These are phyloP conservation scores for Psilanteris sp. DNA, from an alignment of 1,140 invertebrate genomes.

Conservation along the genomic window DNA sequence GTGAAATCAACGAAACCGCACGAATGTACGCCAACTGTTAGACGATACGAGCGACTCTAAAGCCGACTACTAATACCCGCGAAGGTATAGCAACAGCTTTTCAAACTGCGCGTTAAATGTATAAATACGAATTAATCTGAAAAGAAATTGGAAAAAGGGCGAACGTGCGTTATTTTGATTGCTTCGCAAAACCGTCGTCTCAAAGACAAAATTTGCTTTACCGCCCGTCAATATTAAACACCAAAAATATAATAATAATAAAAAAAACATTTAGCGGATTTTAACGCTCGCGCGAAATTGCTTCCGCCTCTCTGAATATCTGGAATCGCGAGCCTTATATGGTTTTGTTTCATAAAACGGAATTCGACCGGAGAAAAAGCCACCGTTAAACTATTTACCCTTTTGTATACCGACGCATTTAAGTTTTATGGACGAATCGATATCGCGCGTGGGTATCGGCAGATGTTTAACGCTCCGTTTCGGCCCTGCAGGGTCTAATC, in stretches of 20 bases:
- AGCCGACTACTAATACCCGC: conserved; percentile 10
- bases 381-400: conserved; percentile 32
- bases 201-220: conserved; percentile 20
- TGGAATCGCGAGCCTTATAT: conserved; percentile 31
- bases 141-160: conserved; percentile 13
- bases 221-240: conserved; percentile 28
- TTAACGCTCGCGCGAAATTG: conserved; percentile 21
- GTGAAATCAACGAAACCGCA: too few species aligned
- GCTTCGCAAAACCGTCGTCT: conserved; percentile 7
- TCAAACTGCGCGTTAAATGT: conserved; percentile 8
- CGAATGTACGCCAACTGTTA: conserved; percentile 4
- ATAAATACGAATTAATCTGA: conserved; percentile 7
- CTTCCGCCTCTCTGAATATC: conserved; percentile 24
- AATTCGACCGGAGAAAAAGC: conserved; percentile 15
- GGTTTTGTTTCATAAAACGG: conserved; percentile 40
- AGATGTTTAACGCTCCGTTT: conserved; percentile 17
- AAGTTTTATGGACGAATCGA: conserved; percentile 39
- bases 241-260: too few species aligned
- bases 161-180: conserved; percentile 24
- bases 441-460: conserved; percentile 31
- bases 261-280: conserved; percentile 8
- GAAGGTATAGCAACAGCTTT: neutral
- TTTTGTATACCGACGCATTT: conserved; percentile 22
- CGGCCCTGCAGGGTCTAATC: conserved; percentile 18
- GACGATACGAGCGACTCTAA: neutral